Conservation (phyloP, 2,113 vertebrate species). For the Epinephelus lanceolatus region DNA sequence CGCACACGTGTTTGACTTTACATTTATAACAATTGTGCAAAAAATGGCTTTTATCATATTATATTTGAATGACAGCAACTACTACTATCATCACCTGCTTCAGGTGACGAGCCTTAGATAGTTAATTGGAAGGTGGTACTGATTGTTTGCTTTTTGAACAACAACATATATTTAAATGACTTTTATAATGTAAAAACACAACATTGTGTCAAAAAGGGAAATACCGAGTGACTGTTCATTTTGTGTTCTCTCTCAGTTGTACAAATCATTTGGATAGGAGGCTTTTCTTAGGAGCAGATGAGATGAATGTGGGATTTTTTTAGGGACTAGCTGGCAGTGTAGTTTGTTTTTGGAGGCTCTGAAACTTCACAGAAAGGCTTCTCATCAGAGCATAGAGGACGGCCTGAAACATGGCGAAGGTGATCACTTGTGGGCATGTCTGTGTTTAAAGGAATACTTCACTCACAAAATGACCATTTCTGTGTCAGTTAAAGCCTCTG, state of each 20-base stretch:
- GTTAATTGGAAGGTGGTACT: conserved; percentile 20
- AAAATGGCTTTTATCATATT: conserved; percentile 25
- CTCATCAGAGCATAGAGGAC: conserved; percentile 1
- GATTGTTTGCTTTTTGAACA: conserved; percentile 37
- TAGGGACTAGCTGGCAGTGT: neutral
- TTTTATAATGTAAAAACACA: conserved; percentile 30
- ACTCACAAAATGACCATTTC: too few relatives aligned
- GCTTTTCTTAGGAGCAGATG: conserved; percentile 21
- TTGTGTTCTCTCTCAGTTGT: conserved; percentile 30
- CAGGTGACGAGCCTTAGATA: conserved; percentile 18
- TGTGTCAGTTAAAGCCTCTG: too few relatives aligned
- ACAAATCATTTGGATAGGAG: conserved; percentile 9
- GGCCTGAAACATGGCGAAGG: neutral
- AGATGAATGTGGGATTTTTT: conserved; percentile 12
- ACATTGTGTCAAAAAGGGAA: conserved; percentile 63
- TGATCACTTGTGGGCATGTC: neutral
- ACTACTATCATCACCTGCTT: conserved; percentile 8
- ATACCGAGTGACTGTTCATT: conserved; percentile 38
- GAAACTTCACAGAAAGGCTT: conserved; percentile 9
- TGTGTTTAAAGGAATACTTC: neutral
- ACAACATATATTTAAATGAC: conserved; percentile 30
- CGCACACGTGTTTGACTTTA: neutral
- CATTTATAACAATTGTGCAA: conserved; percentile 6
- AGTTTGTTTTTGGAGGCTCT: neutral
- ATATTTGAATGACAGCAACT: conserved; percentile 17